Evolutionary conservation across 2,113 vertebrate genomes (phyloP), one percentile per base, ranked within the genome.

Genomic region (Ceyx margarethae): DNA sequence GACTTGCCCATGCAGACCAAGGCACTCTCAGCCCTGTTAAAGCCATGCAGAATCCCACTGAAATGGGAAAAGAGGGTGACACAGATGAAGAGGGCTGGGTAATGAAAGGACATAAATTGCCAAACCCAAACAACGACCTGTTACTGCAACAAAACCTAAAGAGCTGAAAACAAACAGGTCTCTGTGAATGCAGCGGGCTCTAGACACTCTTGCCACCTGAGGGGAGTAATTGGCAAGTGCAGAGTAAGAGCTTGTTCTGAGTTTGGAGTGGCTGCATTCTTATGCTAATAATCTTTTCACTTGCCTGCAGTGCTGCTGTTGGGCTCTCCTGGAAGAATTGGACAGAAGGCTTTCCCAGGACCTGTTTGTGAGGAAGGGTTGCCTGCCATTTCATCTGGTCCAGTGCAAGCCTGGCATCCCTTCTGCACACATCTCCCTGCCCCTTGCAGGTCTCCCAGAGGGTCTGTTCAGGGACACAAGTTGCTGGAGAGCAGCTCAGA

Each of bases 211-310:
- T 89, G 74, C 92, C 96, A 97, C 97, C 96, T 96, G 87, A 86
- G 89, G 91, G 71, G 91, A 90, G 75, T 54, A 93, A 84, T 86
- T 94, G 96, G 93, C 84, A 51, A 35, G 35, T 85, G 74, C 90
- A 88, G 84, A 94, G 81, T 78, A 35, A 84, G 65, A 74, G 65
- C 85, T 94, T 94, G 83, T 94, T 94, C 93, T 84, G 90, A 50
- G 58, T 89, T 95, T 94, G 91, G 89, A 94, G 92, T 80, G 80
- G 61, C 64, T 43, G 21, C 22, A 94, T 96, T 97, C 89, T 97
- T 87, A 97, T 96, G 96, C 73, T 97, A 97, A 97, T 96, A 60
- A 54, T 83, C 84, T 31, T 17, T 85, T 69, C 85, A 84, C 89
- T 95, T 92, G 43, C 68, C 89, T 81, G 67, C 69, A 60, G 72